Conservation (phyloP, 1,140 invertebrate genomes). For the Planococcus citri region DNA sequence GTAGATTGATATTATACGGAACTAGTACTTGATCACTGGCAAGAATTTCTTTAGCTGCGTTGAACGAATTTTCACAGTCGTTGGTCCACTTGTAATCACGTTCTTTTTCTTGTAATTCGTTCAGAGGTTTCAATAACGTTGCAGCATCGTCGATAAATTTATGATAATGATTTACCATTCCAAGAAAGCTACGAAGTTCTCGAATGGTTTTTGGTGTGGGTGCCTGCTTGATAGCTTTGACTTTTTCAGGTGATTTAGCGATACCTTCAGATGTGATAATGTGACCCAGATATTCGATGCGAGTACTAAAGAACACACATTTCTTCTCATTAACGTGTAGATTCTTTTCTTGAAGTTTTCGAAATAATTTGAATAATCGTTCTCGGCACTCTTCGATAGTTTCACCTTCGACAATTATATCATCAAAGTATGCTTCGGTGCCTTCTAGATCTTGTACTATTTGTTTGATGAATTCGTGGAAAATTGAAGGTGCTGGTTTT, state of each 20-base stretch:
- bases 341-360: too few species aligned
- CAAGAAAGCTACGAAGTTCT: constrained; percentile 35
- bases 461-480: too few species aligned
- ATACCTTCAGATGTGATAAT: constrained; percentile 31
- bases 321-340: too few species aligned
- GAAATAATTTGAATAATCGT: too few species aligned
- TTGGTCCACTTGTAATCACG: constrained; percentile 23
- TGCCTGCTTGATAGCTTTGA: constrained; percentile 31
- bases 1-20: constrained; percentile 33
- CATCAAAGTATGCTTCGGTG: too few species aligned
- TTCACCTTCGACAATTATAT: too few species aligned
- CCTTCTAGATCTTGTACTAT: too few species aligned
- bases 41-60: constrained; percentile 29
- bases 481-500: too few species aligned
- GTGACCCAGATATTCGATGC: constrained; percentile 34
- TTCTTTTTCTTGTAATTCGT: constrained; percentile 29
- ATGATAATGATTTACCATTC: constrained; percentile 37
- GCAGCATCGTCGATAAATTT: constrained; percentile 35
- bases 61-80: constrained; percentile 29
- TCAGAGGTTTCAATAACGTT: constrained; percentile 31
- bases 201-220: constrained; percentile 31
- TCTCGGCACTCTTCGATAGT: too few species aligned
- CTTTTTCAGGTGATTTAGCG: constrained; percentile 33
- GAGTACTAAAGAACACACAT: too few species aligned
- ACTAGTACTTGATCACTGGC: constrained; percentile 27